phyloP scores from a whole-genome alignment of 2,797 vertebrate genomes.

The Myotis planiceps region DNA sequence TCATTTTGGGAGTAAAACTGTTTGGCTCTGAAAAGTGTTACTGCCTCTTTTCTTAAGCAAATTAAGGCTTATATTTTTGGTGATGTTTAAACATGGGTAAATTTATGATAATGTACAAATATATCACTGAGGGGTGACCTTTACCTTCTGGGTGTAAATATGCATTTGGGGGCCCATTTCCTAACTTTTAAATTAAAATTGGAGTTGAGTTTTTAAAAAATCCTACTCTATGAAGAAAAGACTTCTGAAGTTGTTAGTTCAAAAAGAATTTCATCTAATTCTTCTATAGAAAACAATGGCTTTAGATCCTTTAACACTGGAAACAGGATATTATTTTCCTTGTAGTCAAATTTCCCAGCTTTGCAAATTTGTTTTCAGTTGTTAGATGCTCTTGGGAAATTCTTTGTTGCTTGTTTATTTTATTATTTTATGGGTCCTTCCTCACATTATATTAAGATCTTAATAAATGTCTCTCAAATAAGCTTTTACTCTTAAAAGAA shows the following conservation, averaged over 20 bases:
- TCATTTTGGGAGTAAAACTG: slow-evolving; percentile 9
- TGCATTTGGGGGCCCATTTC: background rate
- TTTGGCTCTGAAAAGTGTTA: background rate
- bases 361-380: slow-evolving; percentile 15
- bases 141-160: background rate
- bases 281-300: background rate
- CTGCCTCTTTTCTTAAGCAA: background rate
- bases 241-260: background rate
- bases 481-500: slow-evolving; percentile 41
- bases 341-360: background rate
- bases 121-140: background rate
- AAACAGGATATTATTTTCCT: slow-evolving; percentile 1
- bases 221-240: background rate
- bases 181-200: slow-evolving; percentile 48
- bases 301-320: background rate
- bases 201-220: background rate
- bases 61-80: slow-evolving; percentile 4
- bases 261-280: slow-evolving; percentile 15
- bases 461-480: slow-evolving; percentile 12
- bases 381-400: background rate
- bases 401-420: slow-evolving; percentile 19
- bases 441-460: slow-evolving; percentile 1
- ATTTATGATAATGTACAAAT: background rate
- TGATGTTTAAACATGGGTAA: background rate
- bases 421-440: background rate